Percentiles rank a stretch among this genome's conserved stretches.
phyloP scores from a whole-genome alignment of 2,797 vertebrate species.

The Scolopax rusticola region DNA sequence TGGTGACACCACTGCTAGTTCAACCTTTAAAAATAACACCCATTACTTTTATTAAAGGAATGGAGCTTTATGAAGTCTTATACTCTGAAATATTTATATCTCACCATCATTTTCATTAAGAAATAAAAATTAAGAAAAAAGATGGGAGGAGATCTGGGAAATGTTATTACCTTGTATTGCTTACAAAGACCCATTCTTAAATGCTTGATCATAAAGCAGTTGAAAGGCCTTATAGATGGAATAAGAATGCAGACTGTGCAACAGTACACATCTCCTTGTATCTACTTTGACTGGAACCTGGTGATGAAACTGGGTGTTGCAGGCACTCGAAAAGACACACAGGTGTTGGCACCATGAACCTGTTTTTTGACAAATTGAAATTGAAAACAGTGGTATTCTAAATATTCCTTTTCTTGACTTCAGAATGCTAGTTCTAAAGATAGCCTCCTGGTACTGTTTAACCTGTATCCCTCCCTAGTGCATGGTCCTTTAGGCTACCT shows the following conservation, averaged over 20 bases:
- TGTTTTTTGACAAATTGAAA: neutral
- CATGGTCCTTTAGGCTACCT: neutral
- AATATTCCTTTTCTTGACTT: neutral
- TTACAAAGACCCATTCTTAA: neutral
- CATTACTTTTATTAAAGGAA: neutral
- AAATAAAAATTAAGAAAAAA: neutral
- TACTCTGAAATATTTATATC: neutral
- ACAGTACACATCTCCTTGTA: neutral
- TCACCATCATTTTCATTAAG: neutral
- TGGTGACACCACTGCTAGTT: neutral
- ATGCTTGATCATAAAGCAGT: neutral
- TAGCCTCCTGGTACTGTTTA: neutral
- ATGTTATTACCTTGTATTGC: neutral
- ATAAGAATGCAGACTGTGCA: neutral
- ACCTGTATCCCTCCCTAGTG: neutral
- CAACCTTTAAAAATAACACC: neutral
- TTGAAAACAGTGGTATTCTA: neutral
- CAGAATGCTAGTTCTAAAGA: neutral
- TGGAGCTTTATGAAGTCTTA: neutral
- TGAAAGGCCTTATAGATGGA: neutral
- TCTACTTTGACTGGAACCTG: neutral
- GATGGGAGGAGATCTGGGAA: accelerated
- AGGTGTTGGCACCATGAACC: neutral
- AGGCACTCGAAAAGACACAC: neutral
- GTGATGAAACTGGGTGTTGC: neutral